Conservation (phyloP, 2,113 vertebrate genomes). For the Typhlomys cinereus region DNA sequence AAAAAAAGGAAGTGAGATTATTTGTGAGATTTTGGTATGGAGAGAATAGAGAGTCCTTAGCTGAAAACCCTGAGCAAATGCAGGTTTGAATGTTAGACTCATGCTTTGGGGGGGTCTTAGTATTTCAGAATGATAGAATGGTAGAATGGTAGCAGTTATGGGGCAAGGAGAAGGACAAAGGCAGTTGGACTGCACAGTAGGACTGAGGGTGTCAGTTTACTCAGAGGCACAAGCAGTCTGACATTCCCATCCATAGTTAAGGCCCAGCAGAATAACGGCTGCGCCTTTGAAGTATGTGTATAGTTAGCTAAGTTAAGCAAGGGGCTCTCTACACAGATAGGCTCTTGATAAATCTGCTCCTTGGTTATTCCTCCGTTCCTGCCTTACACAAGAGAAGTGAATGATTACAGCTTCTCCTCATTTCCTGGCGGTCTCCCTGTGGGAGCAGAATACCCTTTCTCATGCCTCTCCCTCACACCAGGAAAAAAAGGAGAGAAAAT, state of each 20-base stretch:
- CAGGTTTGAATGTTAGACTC: not conserved
- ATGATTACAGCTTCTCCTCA: not conserved
- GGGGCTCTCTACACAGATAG: conserved; percentile 19
- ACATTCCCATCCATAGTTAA: not conserved
- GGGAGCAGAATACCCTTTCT: not conserved
- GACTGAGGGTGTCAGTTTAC: not conserved
- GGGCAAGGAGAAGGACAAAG: not conserved
- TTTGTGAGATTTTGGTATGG: not conserved
- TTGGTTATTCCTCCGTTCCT: conserved; percentile 38
- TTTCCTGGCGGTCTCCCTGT: not conserved
- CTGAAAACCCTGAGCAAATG: not conserved
- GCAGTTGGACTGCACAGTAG: not conserved
- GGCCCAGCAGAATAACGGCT: not conserved
- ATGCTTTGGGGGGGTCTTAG: fast-evolving
- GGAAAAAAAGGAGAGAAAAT: conserved; percentile 54
- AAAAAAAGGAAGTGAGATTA: not conserved
- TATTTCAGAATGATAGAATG: not conserved
- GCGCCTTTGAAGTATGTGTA: not conserved
- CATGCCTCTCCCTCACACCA: not conserved
- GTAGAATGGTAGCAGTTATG: too few relatives aligned
- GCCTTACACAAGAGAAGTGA: conserved; percentile 10
- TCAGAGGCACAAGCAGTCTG: not conserved
- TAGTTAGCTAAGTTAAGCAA: conserved; percentile 57
- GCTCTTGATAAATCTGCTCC: conserved; percentile 52
- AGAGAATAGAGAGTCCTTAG: not conserved